These are phyloP conservation scores for Paraplagusia blochii DNA, from an alignment of 2,113 vertebrate genomes.

Conservation along the genomic window DNA sequence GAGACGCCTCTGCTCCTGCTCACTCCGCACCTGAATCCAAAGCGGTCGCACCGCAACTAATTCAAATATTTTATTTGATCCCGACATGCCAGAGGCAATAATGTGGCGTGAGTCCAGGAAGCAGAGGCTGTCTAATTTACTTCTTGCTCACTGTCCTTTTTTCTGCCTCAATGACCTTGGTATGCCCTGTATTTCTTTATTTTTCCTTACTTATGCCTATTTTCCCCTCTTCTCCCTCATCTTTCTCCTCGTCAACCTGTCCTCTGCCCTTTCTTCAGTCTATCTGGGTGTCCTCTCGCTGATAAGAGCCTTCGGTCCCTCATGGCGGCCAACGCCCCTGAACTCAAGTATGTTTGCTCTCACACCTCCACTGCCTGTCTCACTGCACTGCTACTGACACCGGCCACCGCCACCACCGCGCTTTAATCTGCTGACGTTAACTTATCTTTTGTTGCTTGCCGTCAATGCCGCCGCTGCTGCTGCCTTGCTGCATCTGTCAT, in stretches of 20 bases:
- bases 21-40: slow-evolving; percentile 19
- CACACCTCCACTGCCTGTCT: slow-evolving; percentile 69
- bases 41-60: slow-evolving; percentile 24
- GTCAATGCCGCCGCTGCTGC: slow-evolving; percentile 45
- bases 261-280: slow-evolving; percentile 78
- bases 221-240: slow-evolving; percentile 41
- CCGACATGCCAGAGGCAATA: slow-evolving; percentile 44
- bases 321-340: slow-evolving; percentile 99
- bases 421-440: slow-evolving; percentile 39
- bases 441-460: slow-evolving; percentile 50
- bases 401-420: slow-evolving; percentile 6
- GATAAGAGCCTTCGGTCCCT: slow-evolving; percentile 99
- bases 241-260: slow-evolving; percentile 9
- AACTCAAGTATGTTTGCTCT: slow-evolving; percentile 99
- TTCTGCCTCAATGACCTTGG: slow-evolving; percentile 64
- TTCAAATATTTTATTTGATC: slow-evolving; percentile 58
- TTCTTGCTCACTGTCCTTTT: slow-evolving; percentile 61
- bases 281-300: slow-evolving; percentile 99
- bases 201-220: slow-evolving; percentile 68
- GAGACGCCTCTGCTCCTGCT: slow-evolving; percentile 13
- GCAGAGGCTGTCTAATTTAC: slow-evolving; percentile 52
- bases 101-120: slow-evolving; percentile 37
- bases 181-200: slow-evolving; percentile 67
- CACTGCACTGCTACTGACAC: slow-evolving; percentile 42
- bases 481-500: slow-evolving; percentile 42